Evolutionary conservation across 1,140 invertebrate genomes (phyloP), one percentile per base, ranked within the genome.

Genomic region (Drosophila melanica): DNA sequence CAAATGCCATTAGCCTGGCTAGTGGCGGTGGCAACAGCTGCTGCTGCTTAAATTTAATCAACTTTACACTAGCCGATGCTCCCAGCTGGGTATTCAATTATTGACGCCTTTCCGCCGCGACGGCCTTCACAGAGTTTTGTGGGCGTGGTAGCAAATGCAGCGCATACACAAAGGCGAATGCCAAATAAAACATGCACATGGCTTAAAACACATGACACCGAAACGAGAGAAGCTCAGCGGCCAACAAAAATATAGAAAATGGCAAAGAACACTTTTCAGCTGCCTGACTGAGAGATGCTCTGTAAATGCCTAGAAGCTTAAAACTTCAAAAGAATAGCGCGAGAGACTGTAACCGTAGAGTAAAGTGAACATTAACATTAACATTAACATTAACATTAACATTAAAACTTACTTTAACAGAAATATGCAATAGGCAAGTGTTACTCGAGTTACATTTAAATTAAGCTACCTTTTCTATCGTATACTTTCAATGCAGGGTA

Each of bases 131-230:
- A 71, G 58, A 76, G 45, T 75, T 79, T 63, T 66, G 62, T 66
- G 45, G 66, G 76, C 77, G 59, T 75, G 68, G 55, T 47, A 64
- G 51, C 72, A 75, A 84, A 72, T 76, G 79, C 79, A 81, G 82
- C 53, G 59, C 30, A 60, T 42, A 87, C 64, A 79, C 76, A 81
- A 76, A 65, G 72, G 59, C 67, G 71, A 71, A 68, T 50, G 67
- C 65, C 84, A 79, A 87, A 87, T 82, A 87, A 87, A 87, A 87
- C 84, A 87, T 87, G 79, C 64, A 82, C 75, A 87, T 86, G 82
- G 79, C 84, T 87, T 87, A 77, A 87, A 87, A 79, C 68, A 87
- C 84, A 86, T 89, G 84, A 87, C 82, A 87, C 82, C 82, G 51
- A 75, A 79, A 82, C 45, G 51, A 78, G 68, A 81, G 64, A 37